Base-by-base conservation (phyloP, 2,113 vertebrate species). In the Anseranas semipalmata region DNA sequence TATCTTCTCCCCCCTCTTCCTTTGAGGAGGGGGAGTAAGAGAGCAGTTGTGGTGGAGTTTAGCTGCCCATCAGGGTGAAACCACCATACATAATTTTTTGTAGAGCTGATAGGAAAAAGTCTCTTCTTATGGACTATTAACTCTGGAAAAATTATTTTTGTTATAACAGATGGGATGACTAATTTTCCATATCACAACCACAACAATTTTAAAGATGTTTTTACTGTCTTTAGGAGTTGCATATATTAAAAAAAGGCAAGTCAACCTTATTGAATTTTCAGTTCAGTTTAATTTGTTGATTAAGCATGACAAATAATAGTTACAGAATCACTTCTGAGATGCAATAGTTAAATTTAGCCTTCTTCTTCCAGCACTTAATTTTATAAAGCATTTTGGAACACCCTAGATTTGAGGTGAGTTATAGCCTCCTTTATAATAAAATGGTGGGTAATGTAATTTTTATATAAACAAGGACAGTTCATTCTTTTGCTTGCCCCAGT, bases 81-180 rank as follows among this genome's bases (percentile, higher is more conserved):
- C 50, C 50, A 25, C 25, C 50, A 52, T 25, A 27, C 50, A 7
- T 52, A 22, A 52, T 8, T 76, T 76, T 52, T 45, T 67, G 12
- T 37, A 66, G 6, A 21, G 19, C 8, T 60, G 37, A 20, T 41
- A 37, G 39, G 21, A 45, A 39, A 32, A 46, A 32, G 33, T 46
- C 25, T 58, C 2, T 43, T 48, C 9, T 59, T 12, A 14, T 14
- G 46, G 60, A 35, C 22, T 82, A 25, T 22, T 37, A 48, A 63
- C 25, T 60, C 21, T 55, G 48, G 35, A 55, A 62, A 19, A 32
- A 39, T 74, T 87, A 9, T 93, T 48, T 90, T 92, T 93, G 53
- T 95, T 95, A 45, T 72, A 84, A 92, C 75, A 96, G 94, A 96
- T 96, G 80, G 68, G 55, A 20, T 68, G 53, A 11, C 65, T 56